Conservation (phyloP, 2,888 invertebrate genomes). For the Autographa pulchrina region DNA sequence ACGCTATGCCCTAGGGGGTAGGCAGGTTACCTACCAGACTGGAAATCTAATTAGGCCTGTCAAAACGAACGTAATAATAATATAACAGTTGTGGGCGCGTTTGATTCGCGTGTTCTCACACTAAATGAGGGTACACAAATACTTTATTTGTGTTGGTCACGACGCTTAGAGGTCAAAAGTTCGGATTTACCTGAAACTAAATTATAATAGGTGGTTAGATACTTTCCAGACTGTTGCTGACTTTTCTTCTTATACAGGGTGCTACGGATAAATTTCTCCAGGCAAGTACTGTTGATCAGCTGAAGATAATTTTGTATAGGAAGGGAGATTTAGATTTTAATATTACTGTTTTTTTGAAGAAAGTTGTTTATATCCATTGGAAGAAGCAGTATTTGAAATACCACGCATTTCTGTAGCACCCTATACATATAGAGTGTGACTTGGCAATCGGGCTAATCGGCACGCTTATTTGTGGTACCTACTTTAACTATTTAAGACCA, state of each 20-base stretch:
- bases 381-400: too few relatives aligned
- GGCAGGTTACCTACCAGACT: not conserved
- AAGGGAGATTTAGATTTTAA: too few relatives aligned
- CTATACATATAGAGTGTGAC: too few relatives aligned
- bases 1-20: not conserved
- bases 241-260: not conserved
- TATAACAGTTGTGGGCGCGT: not conserved
- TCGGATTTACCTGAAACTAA: not conserved
- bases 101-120: constrained; percentile 38
- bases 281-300: too few relatives aligned
- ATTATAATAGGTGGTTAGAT: not conserved
- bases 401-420: too few relatives aligned
- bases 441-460: too few relatives aligned
- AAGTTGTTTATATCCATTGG: too few relatives aligned
- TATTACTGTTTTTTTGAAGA: too few relatives aligned
- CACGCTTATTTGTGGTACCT: too few relatives aligned
- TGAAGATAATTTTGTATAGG: too few relatives aligned
- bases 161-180: constrained; percentile 23
- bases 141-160: constrained; percentile 50
- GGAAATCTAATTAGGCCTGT: not conserved
- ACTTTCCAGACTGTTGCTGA: not conserved
- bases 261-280: too few relatives aligned
- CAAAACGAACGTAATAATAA: constrained; percentile 5
- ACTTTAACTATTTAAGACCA: too few relatives aligned
- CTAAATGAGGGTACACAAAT: constrained; percentile 9